Evolutionary conservation across 1,140 invertebrate genomes (phyloP).

Genomic region (Nomia melanderi): DNA sequence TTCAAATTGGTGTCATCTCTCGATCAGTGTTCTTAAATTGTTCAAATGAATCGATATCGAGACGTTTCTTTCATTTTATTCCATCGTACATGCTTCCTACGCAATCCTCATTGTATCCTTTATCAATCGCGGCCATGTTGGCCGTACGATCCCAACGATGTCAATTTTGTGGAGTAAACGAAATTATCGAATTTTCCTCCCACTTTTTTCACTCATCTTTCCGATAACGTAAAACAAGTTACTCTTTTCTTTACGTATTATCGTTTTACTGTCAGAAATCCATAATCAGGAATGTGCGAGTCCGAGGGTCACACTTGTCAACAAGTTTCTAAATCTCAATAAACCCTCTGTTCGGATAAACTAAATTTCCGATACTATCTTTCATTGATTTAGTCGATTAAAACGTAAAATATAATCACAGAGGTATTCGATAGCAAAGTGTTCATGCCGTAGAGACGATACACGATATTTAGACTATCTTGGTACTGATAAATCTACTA

Average conservation of each 20-base stretch:
- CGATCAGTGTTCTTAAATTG: not conserved
- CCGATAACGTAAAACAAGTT: no score
- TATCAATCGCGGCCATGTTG: conserved; percentile 26
- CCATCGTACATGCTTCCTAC: not conserved
- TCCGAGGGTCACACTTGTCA: no score
- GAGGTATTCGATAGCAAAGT: not conserved
- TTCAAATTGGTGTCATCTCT: not conserved
- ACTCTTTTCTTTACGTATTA: no score
- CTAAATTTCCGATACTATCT: no score
- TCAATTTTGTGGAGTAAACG: conserved; percentile 7
- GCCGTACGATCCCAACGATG: not conserved
- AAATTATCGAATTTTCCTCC: not conserved
- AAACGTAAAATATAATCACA: no score
- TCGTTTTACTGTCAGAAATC: no score
- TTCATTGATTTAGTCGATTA: no score
- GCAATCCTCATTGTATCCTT: not conserved
- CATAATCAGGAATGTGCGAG: no score
- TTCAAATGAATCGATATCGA: conserved; percentile 16
- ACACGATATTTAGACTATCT: not conserved
- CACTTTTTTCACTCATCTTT: not conserved
- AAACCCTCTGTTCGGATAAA: no score
- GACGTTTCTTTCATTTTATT: conserved; percentile 34
- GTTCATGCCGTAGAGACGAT: not conserved
- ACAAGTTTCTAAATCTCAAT: no score
- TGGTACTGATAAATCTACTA: not conserved